Percentiles rank a stretch among this genome's conserved stretches.
Evolutionary conservation across 2,888 invertebrate genomes (phyloP).

Genomic region (Panorpa germanica): DNA sequence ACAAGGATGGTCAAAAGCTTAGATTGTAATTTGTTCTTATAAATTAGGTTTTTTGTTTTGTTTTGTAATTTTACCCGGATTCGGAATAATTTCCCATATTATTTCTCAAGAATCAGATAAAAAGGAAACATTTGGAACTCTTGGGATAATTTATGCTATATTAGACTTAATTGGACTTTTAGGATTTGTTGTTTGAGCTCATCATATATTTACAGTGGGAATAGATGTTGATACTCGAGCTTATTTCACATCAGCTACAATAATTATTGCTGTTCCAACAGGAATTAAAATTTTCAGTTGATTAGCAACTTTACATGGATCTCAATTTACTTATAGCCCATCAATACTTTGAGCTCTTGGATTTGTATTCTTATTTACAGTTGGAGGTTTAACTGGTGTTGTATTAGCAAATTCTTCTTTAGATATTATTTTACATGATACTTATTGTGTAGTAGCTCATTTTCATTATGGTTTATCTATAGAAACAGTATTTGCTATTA

Average conservation of each 20-base stretch:
- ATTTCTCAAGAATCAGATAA: constrained; percentile 55
- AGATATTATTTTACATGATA: constrained; percentile 61
- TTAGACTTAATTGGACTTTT: constrained; percentile 59
- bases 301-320: constrained; percentile 47
- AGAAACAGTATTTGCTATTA: constrained; percentile 62
- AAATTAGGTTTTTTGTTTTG: too few relatives aligned
- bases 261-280: constrained; percentile 74
- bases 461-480: constrained; percentile 68
- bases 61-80: constrained; percentile 68
- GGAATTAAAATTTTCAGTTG: constrained; percentile 73
- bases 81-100: constrained; percentile 66
- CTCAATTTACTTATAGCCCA: constrained; percentile 36
- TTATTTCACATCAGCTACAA: constrained; percentile 68
- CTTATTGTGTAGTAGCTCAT: constrained; percentile 71
- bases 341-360: constrained; percentile 47
- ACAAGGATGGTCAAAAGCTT: too few relatives aligned
- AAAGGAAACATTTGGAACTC: constrained; percentile 48
- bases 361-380: constrained; percentile 60
- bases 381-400: constrained; percentile 51
- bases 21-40: too few relatives aligned
- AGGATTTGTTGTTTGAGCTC: constrained; percentile 72
- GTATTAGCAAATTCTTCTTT: constrained; percentile 55
- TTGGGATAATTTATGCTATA: constrained; percentile 75
- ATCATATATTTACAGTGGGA: constrained; percentile 72
- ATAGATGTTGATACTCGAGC: constrained; percentile 71